Base-by-base conservation (phyloP, 2,113 vertebrate genomes). In the Tupaia chinensis region DNA sequence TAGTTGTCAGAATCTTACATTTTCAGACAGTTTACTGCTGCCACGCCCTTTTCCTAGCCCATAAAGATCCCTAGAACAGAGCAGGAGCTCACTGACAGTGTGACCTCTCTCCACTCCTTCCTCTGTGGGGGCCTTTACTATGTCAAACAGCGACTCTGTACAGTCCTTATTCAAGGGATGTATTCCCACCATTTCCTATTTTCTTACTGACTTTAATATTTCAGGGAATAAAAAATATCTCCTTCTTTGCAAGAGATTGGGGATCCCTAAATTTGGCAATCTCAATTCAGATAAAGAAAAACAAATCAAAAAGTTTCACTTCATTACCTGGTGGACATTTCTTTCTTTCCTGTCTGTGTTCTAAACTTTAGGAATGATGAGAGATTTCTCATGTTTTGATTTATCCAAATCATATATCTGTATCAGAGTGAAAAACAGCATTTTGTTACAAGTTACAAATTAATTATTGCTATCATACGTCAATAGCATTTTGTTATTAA, bases 301-400 rank as follows among this genome's bases (percentile, higher is more conserved):
- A 77, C 1, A 56, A 93, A 17, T 20, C 12, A 61, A 66, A 68
- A 70, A 17, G 9, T 4, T 60, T 12, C 73, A 81, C 29, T 0
- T 44, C 10, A 80, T 56, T 98, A 99, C 99, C 99, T 98, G 98
- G 87, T 97, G 97, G 97, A 53, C 98, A 80, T 95, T 98, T 93
- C 98, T 97, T 19, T 96, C 85, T 96, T 98, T 97, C 91, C 98
- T 56, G 60, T 98, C 96, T 86, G 98, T 85, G 54, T 98, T 97
- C 84, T 96, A 98, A 29, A 94, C 9, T 54, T 90, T 74, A 90
- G 81, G 94, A 34, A 94, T 97, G 60, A 95, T 87, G 96, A 95
- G 98, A 81, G 77, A 78, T 97, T 97, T 99, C 97, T 99, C 99
- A 9, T 63, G 86, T 88, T 98, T 99, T 14, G 95, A 90, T 84